phyloP scores from a whole-genome alignment of 92 coral and sea anemone species.

The Phenganax marumi region DNA sequence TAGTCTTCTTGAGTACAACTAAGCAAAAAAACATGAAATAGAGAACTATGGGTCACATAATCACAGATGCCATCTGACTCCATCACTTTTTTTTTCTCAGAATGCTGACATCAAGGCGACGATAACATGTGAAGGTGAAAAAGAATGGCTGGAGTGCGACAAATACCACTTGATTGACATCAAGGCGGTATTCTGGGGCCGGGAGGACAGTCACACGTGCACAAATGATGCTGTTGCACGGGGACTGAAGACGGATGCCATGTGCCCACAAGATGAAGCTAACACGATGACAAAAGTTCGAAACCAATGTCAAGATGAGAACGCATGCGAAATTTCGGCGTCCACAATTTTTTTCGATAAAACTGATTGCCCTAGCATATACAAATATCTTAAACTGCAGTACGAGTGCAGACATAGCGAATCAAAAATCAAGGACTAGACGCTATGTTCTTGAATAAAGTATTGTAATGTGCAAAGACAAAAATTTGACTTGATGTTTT shows the following conservation, averaged over 20 bases:
- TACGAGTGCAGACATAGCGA: slow-evolving; percentile 95
- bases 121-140: slow-evolving; percentile 89
- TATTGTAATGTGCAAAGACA: too few species aligned
- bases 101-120: neutral
- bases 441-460: neutral
- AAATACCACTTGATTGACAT: slow-evolving; percentile 93
- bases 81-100: slow-evolving; percentile 13
- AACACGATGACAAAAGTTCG: slow-evolving; percentile 74
- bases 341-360: slow-evolving; percentile 98
- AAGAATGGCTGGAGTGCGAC: slow-evolving; percentile 97
- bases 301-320: slow-evolving; percentile 98
- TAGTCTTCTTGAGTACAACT: too few species aligned
- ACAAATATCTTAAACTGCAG: slow-evolving; percentile 95
- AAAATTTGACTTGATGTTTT: too few species aligned
- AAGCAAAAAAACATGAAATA: too few species aligned
- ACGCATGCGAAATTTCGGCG: slow-evolving; percentile 99
- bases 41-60: too few species aligned
- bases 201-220: slow-evolving; percentile 95
- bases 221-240: slow-evolving; percentile 78
- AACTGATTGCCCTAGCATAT: slow-evolving; percentile 86
- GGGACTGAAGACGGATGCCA: slow-evolving; percentile 77
- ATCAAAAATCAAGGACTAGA: slow-evolving; percentile 79
- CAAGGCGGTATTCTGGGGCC: slow-evolving; percentile 98
- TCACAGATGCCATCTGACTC: too few species aligned
- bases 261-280: slow-evolving; percentile 76